Conservation (phyloP, 2,797 vertebrate genomes). For the Capromys pilorides region DNA sequence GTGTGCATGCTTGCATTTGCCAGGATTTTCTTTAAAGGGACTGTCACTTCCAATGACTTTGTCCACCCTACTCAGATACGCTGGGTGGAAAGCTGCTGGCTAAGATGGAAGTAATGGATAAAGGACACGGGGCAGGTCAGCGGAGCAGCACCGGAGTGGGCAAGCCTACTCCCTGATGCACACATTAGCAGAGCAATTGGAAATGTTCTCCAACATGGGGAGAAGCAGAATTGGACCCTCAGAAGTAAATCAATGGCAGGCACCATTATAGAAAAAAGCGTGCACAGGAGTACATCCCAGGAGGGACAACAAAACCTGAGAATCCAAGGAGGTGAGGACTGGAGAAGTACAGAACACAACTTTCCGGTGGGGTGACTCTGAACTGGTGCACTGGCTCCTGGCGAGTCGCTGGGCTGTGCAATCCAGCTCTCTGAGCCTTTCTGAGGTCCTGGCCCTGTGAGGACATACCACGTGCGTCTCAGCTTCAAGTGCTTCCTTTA, state of each 20-base stretch:
- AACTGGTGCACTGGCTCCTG: not conserved
- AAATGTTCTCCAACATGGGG: not conserved
- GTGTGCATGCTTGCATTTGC: not conserved
- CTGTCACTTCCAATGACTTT: slow-evolving; percentile 59
- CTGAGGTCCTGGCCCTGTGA: not conserved
- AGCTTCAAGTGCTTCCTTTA: not conserved
- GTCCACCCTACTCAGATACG: not conserved
- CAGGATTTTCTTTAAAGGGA: slow-evolving; percentile 19
- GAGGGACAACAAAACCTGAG: not conserved
- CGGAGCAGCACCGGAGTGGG: not conserved
- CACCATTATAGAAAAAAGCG: rapidly evolving
- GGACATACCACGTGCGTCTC: not conserved
- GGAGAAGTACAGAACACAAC: not conserved
- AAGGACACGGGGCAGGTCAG: not conserved
- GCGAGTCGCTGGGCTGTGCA: not conserved
- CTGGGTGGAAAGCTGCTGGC: not conserved
- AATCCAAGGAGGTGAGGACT: not conserved
- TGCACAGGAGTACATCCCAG: not conserved
- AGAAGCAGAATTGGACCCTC: not conserved
- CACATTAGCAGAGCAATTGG: not conserved
- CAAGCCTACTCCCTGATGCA: not conserved
- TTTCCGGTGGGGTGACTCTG: not conserved
- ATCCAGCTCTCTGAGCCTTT: not conserved
- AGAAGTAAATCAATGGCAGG: not conserved
- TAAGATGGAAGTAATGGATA: not conserved